Base-by-base conservation (phyloP, 2,888 invertebrate species). In the Bugula neritina region DNA sequence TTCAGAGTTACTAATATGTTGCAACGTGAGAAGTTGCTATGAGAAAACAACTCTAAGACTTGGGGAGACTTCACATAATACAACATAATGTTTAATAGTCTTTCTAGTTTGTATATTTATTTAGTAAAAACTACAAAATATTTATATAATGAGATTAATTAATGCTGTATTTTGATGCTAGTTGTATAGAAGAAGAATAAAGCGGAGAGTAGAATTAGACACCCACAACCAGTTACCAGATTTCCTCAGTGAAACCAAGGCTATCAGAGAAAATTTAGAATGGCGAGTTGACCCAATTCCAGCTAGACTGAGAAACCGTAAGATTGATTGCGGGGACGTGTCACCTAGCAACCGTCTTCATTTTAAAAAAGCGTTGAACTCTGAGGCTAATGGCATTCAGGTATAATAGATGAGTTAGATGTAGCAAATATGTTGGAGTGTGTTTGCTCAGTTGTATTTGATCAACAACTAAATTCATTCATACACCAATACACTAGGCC, bases 221-320 rank as follows among this genome's bases (percentile, higher is more conserved):
- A 79, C 77, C 73, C 74, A 77, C 27, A 81, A 80, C 1, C 74
- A 77, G 70, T 77, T 82, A 74, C 84, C 84, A 35, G 79, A 81
- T 70, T 84, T 83, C 74, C 81, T 88, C 55, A 83, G 84, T 13
- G 81, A 84, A 74, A 88, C 89, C 76, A 54, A 54, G 81, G 80
- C 73, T 79, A 83, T 69, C 85, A 87, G n/a, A 71, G 80, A 73
- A 0, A 86, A 86, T 75, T 80, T 85, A 43, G 13, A 5, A 10
- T 90, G 90, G 90, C 87, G 83, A 77, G 86, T 90, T 69, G 85
- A 85, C n/a, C 71, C 75, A 27, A 75, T 81, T 35, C 82, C 81
- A 0, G 69, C 52, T 23, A 77, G 82, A 54, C 73, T 80, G 57
- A 73, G 77, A 74, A 80, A 83, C 74, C 78, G 84, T 71, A 86